Conservation (phyloP, 2,888 invertebrate species). For the Andrena haemorrhoa region DNA sequence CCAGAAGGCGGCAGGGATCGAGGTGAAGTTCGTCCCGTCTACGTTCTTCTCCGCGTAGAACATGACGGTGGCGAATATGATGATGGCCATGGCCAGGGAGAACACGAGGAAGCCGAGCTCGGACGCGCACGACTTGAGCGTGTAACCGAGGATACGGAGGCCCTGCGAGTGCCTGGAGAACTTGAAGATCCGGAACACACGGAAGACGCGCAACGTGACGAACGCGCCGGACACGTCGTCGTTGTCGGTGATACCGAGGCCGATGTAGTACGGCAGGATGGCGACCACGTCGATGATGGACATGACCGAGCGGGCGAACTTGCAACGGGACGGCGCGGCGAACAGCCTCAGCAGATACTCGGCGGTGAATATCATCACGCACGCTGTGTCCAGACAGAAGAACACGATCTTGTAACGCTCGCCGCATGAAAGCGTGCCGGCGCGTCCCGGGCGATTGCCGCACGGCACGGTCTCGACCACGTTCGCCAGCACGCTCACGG, state of each 20-base stretch:
- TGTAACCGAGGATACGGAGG: constrained; percentile 98
- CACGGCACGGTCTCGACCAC: constrained; percentile 99
- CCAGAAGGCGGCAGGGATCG: constrained; percentile 99
- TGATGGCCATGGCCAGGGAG: constrained; percentile 99
- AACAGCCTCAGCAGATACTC: constrained; percentile 98
- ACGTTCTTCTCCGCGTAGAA: constrained; percentile 99
- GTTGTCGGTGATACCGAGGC: constrained; percentile 98
- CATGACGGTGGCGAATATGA: constrained; percentile 99
- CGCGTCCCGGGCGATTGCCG: constrained; percentile 94
- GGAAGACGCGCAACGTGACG: constrained; percentile 98
- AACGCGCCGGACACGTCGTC: constrained; percentile 99
- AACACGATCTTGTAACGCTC: constrained; percentile 99
- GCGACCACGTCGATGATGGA: constrained; percentile 99
- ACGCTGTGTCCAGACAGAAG: constrained; percentile 99
- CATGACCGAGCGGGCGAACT: constrained; percentile 99
- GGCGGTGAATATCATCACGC: constrained; percentile 99
- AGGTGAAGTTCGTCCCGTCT: constrained; percentile 98
- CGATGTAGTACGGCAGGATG: constrained; percentile 99
- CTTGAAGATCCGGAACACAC: constrained; percentile 99
- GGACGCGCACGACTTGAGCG: constrained; percentile 99
- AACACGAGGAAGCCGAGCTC: constrained; percentile 99
- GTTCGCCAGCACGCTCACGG: constrained; percentile 99
- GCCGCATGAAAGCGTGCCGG: constrained; percentile 96
- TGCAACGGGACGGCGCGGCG: constrained; percentile 99
- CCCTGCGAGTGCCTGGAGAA: constrained; percentile 99